These are phyloP conservation scores for Stramonita haemastoma DNA, from an alignment of 2,888 invertebrate species.

Conservation along the genomic window DNA sequence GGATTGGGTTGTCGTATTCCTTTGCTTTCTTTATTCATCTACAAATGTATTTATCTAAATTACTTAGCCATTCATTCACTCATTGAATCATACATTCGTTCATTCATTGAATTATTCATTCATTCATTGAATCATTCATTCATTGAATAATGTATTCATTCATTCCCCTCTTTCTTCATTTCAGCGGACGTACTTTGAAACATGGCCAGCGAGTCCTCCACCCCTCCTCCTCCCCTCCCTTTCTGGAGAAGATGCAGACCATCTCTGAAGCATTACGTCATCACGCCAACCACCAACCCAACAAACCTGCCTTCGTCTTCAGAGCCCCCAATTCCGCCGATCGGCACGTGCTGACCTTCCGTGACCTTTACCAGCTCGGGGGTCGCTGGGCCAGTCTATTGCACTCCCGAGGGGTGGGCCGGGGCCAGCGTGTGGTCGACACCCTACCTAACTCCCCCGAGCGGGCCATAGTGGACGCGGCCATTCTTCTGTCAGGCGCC, in stretches of 20 bases:
- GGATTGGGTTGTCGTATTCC: too few species aligned
- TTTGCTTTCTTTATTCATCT: too few species aligned
- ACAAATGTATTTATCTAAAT: too few species aligned
- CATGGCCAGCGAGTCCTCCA: too few species aligned
- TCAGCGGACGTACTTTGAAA: too few species aligned
- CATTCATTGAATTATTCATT: too few species aligned
- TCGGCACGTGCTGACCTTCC: slow-evolving; percentile 24
- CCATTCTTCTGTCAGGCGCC: slow-evolving; percentile 23
- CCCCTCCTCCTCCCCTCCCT: neutral
- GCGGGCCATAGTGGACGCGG: slow-evolving; percentile 24
- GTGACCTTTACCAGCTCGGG: slow-evolving; percentile 28
- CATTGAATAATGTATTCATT: too few species aligned
- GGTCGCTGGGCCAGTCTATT: slow-evolving; percentile 31
- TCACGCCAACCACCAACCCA: neutral
- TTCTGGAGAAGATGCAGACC: neutral
- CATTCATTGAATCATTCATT: too few species aligned
- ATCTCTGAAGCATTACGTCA: neutral
- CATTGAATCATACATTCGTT: too few species aligned
- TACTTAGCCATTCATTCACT: too few species aligned
- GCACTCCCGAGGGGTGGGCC: neutral
- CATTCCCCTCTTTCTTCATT: too few species aligned
- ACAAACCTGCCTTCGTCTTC: slow-evolving; percentile 23
- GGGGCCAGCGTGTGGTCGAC: slow-evolving; percentile 20
- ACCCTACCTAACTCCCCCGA: slow-evolving; percentile 33
- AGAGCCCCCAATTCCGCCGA: neutral